These are phyloP conservation scores for Linepithema humile DNA, from an alignment of 1,140 invertebrate genomes.

Conservation along the genomic window DNA sequence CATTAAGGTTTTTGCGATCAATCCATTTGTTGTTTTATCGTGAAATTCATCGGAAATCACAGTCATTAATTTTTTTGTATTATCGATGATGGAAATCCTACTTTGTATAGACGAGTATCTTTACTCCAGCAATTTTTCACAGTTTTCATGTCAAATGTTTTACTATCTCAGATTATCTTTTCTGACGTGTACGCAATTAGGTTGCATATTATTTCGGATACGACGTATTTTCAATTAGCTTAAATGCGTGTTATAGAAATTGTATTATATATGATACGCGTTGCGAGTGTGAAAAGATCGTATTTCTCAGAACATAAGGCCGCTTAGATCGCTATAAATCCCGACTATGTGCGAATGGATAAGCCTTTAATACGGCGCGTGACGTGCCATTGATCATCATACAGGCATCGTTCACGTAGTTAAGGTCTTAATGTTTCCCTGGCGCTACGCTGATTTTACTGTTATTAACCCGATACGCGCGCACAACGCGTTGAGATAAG, in stretches of 20 bases:
- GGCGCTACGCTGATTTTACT: slow-evolving; percentile 10
- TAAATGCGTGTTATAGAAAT: not conserved
- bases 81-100: not conserved
- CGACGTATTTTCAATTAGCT: not conserved
- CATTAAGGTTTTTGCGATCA: not conserved
- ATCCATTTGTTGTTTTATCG: not conserved
- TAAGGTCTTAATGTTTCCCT: slow-evolving; percentile 52
- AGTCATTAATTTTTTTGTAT: not conserved
- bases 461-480: slow-evolving; percentile 18
- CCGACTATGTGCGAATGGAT: slow-evolving; percentile 33
- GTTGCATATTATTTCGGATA: not conserved
- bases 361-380: slow-evolving; percentile 43
- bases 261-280: not conserved
- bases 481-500: slow-evolving; percentile 1
- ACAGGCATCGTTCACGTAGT: slow-evolving; percentile 47
- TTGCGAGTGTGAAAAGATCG: not conserved
- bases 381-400: slow-evolving; percentile 61
- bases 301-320: slow-evolving; percentile 51
- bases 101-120: not conserved
- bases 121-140: not conserved
- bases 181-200: not conserved
- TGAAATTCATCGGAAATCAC: not conserved
- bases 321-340: slow-evolving; percentile 61
- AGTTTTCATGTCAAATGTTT: not conserved
- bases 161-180: too few species aligned